Evolutionary conservation across 2,797 vertebrate species (phyloP).

Genomic region (Hydrolagus colliei): DNA sequence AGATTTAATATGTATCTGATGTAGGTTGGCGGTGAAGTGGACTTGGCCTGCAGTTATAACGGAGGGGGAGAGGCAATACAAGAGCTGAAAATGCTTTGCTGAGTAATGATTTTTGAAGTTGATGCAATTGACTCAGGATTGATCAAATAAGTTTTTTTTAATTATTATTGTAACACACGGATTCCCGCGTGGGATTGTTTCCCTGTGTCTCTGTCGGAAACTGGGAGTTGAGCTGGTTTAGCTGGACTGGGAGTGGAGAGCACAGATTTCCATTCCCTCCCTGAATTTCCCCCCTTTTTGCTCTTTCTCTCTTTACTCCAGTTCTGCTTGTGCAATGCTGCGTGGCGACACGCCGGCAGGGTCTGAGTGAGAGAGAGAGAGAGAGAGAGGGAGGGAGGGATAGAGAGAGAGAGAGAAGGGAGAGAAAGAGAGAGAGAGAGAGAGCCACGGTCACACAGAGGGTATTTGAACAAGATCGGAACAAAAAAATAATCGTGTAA

Average conservation of each 20-base stretch:
- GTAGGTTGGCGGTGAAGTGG: neutral
- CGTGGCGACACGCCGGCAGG: conserved; percentile 38
- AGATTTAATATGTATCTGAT: neutral
- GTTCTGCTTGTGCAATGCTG: conserved; percentile 43
- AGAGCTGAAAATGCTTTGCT: neutral
- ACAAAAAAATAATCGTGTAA: conserved; percentile 38
- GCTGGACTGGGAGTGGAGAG: neutral
- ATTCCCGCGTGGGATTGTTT: too few species aligned
- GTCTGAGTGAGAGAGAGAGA: conserved; percentile 43
- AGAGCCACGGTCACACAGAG: conserved; percentile 33
- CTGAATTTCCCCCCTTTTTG: conserved; percentile 34
- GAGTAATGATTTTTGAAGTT: conserved; percentile 25
- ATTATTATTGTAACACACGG: neutral
- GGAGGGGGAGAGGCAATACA: neutral
- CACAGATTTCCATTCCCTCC: conserved; percentile 42
- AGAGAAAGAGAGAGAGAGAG: neutral
- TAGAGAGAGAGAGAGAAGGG: neutral
- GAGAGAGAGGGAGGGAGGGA: conserved; percentile 35
- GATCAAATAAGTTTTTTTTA: neutral
- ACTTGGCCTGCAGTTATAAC: neutral
- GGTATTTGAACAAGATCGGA: conserved; percentile 16
- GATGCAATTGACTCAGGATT: neutral
- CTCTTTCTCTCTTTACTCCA: conserved; percentile 38
- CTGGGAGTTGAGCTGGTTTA: neutral
- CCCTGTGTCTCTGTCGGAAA: neutral